Evolutionary conservation across 2,797 vertebrate genomes (phyloP), one percentile per base, ranked within the genome.

Genomic region (Strix occidentalis): DNA sequence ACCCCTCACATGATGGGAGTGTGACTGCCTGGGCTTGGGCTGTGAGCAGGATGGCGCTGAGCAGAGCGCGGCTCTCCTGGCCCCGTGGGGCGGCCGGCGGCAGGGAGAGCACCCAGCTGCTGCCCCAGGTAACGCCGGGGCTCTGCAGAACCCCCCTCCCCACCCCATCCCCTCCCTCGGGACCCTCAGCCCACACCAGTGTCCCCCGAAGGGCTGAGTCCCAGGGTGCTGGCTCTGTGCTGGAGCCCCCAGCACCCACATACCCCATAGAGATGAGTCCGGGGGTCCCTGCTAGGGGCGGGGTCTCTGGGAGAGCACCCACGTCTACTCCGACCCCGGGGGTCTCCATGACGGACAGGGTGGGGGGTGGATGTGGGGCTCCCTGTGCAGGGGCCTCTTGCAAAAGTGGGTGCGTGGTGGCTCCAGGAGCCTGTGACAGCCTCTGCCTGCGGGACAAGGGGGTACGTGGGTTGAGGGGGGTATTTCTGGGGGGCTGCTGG

Each of bases 121-220:
- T 99, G 82, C 93, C 98, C 58, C 98, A 99, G 98, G 99, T 99
- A 93, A 97, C 1, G 5, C n/a, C 1, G 8, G 28, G 17, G 13
- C 8, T 31, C 48, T 43, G 43, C 16, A 43, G 43, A 16, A 16
- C 43, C 43, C 43, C 43, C 43, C 43, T 43, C 41, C 41, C 41
- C 41, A 43, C 16, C 26, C 54, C 39, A 10, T 10, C 11, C 5
- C 28, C 31, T 20, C 41, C 17, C 9, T 13, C 1, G 14, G 50
- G 5, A 50, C 28, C 57, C 50, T 16, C 58, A 45, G 19, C 16
- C 61, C 5, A 0, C 5, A 1, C 21, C 37, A 14, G 2, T 2
- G 1, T 5, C 3, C 14, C 48, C 14, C 1, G n/a, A 0, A 1
- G 1, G 2, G 16, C 28, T 10, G 35, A 24, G 78, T 41, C 9